Evolutionary conservation across 1,140 invertebrate genomes (phyloP), one percentile per base, ranked within the genome.

Genomic region (Drosophila ogumai): DNA sequence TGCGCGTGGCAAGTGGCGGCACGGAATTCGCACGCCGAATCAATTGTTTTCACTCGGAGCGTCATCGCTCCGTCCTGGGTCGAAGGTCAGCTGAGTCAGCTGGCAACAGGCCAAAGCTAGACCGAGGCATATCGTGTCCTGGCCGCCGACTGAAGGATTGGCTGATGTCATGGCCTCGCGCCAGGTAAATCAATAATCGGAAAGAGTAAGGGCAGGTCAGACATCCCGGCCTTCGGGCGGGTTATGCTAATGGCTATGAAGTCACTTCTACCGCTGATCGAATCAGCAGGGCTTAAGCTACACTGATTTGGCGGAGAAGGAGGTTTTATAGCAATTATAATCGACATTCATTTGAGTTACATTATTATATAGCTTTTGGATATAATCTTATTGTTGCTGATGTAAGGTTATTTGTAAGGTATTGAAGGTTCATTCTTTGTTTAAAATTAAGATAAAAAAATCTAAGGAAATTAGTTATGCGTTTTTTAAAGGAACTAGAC

Each of bases 21-120:
- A 52, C 17, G 25, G 52, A 68, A 66, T 76, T 73, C 66, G 43
- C 66, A 85, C 77, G 67, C 63, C 73, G 13, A 61, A 69, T 38
- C 54, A 76, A 65, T 81, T 65, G 67, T 59, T 69, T 41, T 68
- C 36, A 36, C 55, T 56, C 25, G 22, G 57, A 57, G 59, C 50
- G 55, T 72, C 68, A 61, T 49, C 44, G 47, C 19, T 25, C 34
- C 47, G 56, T 40, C 74, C 66, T 76, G 76, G 79, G 65, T 56
- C 72, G 67, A 87, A 87, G 84, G 84, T 88, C 85, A n/a, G 28
- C 78, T 61, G 58, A 61, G 41, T 46, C 71, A 58, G 58, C 71
- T 80, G 80, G 75, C 80, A 78, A 78, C 56, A 38, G 55, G 38
- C 31, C 56, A 81, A 61, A 46, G 44, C 41, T 41, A 7, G 36